These are phyloP conservation scores for Drosophila sp. DNA, from an alignment of 1,140 invertebrate genomes.

Conservation along the genomic window DNA sequence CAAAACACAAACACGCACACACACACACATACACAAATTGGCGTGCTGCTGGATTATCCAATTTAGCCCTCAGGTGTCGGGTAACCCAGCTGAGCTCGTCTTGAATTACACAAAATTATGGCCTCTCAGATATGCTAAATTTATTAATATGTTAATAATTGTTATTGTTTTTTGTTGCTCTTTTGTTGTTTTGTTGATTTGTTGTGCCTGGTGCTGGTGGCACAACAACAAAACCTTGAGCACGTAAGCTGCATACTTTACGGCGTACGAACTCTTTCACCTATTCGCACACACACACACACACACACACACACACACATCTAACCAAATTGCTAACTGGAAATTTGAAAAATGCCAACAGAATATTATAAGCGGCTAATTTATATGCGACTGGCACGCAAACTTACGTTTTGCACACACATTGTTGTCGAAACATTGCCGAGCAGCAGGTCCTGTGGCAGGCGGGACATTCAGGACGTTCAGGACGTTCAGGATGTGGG, in stretches of 20 bases:
- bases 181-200: slow-evolving; percentile 24
- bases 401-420: slow-evolving; percentile 83
- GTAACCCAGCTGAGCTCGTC: slow-evolving; percentile 68
- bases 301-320: slow-evolving; percentile 20
- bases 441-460: background rate
- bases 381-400: slow-evolving; percentile 79
- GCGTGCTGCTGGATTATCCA: slow-evolving; percentile 59
- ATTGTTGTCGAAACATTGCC: slow-evolving; percentile 57
- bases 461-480: slow-evolving; percentile 18
- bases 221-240: slow-evolving; percentile 59
- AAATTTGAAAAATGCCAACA: slow-evolving; percentile 82
- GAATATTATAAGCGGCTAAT: slow-evolving; percentile 83
- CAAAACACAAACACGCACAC: slow-evolving; percentile 28
- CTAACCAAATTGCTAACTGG: slow-evolving; percentile 69
- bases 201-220: slow-evolving; percentile 23
- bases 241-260: slow-evolving; percentile 79
- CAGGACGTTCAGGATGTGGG: slow-evolving; percentile 39
- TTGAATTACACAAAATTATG: slow-evolving; percentile 81
- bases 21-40: slow-evolving; percentile 50
- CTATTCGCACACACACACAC: slow-evolving; percentile 31
- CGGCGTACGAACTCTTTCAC: slow-evolving; percentile 80
- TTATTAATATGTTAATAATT: slow-evolving; percentile 84
- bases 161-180: slow-evolving; percentile 44
- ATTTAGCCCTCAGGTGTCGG: slow-evolving; percentile 64
- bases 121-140: slow-evolving; percentile 81